phyloP scores from a whole-genome alignment of 2,888 invertebrate genomes.

The Podotricha telesiphe region DNA sequence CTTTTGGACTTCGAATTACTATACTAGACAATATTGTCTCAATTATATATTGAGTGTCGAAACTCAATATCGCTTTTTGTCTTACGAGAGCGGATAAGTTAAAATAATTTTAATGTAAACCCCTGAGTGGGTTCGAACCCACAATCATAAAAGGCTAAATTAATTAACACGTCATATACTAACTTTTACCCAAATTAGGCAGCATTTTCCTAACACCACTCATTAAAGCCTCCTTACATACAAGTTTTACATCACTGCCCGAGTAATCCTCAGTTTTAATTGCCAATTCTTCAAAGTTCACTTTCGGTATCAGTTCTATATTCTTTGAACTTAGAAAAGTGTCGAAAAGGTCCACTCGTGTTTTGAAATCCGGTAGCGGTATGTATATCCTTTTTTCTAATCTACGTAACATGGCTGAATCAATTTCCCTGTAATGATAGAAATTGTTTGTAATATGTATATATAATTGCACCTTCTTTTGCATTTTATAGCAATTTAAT shows the following conservation, averaged over 20 bases:
- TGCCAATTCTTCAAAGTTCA: slow-evolving; percentile 77
- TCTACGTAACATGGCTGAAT: slow-evolving; percentile 92
- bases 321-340: slow-evolving; percentile 82
- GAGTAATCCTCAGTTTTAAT: slow-evolving; percentile 89
- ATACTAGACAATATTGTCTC: too few species aligned
- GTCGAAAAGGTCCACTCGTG: slow-evolving; percentile 88
- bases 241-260: slow-evolving; percentile 93
- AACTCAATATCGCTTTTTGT: too few species aligned
- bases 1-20: background rate
- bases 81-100: too few species aligned
- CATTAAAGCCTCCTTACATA: slow-evolving; percentile 96
- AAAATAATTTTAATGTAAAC: too few species aligned
- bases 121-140: too few species aligned
- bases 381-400: slow-evolving; percentile 94
- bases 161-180: background rate
- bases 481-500: too few species aligned
- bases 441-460: too few species aligned
- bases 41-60: background rate
- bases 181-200: slow-evolving; percentile 58
- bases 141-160: too few species aligned
- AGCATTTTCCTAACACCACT: slow-evolving; percentile 87
- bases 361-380: slow-evolving; percentile 87
- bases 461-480: too few species aligned
- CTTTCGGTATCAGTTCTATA: slow-evolving; percentile 71
- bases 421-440: slow-evolving; percentile 87